Evolutionary conservation across 1,140 invertebrate genomes (phyloP), one percentile per base, ranked within the genome.

Genomic region (Drosophila nasuta): DNA sequence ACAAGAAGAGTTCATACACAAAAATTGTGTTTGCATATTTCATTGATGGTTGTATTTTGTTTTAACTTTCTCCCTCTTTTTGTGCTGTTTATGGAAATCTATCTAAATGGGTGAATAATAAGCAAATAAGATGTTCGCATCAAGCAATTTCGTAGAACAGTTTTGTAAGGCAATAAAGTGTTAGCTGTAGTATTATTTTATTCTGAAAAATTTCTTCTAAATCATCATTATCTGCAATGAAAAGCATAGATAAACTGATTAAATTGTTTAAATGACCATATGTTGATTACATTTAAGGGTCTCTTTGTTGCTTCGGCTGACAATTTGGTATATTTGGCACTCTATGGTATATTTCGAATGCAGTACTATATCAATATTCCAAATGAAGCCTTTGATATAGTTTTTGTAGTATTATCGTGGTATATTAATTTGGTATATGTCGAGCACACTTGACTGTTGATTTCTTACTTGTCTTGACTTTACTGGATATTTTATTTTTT

Each of bases 1-100:
- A 74, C 71, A 28, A 0, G 35, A 30, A 48, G 5, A 48, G 45
- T 56, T 35, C 15, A 45, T 59, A 57, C 28, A 69, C 48, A 57
- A 60, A 57, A 77, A 72, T 73, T 72, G 48, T 67, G 83, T 87
- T 83, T 80, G 80, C 80, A 87, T 88, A 59, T 88, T 62, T 78
- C 46, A 66, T 75, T 58, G 20, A 63, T 56, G 46, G 3, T 60
- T 68, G 30, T 10, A 10, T 35, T 35, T 52, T 46, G 41, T 33
- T 17, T 30, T 33, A 5, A 43, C 41, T 43, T 43, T 43, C 41
- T n/a, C 5, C 3, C 20, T 4, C 41, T 38, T 38, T 38, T 38
- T 38, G 4, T n/a, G 20, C 20, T 15, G 20, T 15, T 38, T 51
- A 45, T 43, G 35, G 10, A 71, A 77, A 88, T 80, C 83, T 71